Evolutionary conservation across 2,113 vertebrate species (phyloP).

Genomic region (Sphaerodactylus townsendi): DNA sequence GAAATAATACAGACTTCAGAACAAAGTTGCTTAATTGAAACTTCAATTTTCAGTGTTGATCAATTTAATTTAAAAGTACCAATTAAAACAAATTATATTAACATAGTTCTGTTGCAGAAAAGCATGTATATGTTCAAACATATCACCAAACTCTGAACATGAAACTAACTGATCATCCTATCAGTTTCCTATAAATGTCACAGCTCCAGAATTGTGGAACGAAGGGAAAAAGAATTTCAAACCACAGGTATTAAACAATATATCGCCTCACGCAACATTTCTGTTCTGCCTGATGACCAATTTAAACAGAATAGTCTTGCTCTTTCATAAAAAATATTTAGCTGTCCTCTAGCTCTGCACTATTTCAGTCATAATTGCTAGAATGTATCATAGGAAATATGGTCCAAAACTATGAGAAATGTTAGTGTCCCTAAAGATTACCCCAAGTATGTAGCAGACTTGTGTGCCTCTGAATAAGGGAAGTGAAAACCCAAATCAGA

Average conservation of each 20-base stretch:
- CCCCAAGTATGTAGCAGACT: neutral
- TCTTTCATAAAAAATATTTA: neutral
- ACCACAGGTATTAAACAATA: neutral
- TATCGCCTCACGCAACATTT: neutral
- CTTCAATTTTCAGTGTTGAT: slow-evolving; percentile 60
- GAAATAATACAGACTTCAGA: slow-evolving; percentile 71
- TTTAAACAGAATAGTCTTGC: neutral
- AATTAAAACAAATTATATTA: slow-evolving; percentile 70
- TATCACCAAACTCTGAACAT: slow-evolving; percentile 85
- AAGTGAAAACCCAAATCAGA: neutral
- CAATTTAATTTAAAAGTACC: slow-evolving; percentile 59
- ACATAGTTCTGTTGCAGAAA: slow-evolving; percentile 85
- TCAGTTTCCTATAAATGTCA: slow-evolving; percentile 19
- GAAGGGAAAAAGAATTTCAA: neutral
- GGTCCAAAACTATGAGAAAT: neutral
- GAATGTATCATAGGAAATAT: neutral
- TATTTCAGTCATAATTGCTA: neutral
- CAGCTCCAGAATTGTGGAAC: slow-evolving; percentile 15
- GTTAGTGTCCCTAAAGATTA: neutral
- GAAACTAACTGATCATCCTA: slow-evolving; percentile 65
- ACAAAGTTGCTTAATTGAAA: slow-evolving; percentile 64
- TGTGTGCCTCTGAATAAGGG: neutral
- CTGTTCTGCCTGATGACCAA: neutral
- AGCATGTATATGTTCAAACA: slow-evolving; percentile 79
- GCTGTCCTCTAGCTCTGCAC: neutral